Conservation (phyloP, 2,797 vertebrate species). For the Xiphophorus birchmanni region DNA sequence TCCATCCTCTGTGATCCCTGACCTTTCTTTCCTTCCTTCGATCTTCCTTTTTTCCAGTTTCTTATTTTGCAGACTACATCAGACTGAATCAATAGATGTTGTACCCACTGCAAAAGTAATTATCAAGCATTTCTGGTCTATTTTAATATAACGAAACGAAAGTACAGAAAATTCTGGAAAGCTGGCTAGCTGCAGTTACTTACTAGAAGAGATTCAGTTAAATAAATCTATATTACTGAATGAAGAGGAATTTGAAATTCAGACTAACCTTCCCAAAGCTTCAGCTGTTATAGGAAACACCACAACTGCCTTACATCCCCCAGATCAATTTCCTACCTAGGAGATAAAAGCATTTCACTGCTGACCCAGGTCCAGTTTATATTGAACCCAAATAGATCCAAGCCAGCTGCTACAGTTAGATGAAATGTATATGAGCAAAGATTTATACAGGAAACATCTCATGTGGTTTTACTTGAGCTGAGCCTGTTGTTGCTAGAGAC, state of each 20-base stretch:
- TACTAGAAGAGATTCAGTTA: neutral
- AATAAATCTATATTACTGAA: neutral
- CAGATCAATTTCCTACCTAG: slow-evolving; percentile 28
- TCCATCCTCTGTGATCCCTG: neutral
- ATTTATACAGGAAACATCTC: slow-evolving; percentile 29
- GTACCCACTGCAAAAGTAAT: neutral
- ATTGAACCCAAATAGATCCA: slow-evolving; percentile 23
- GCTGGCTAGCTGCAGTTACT: neutral
- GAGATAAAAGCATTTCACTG: slow-evolving; percentile 31
- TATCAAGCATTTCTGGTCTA: neutral
- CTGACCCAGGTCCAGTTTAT: slow-evolving; percentile 31
- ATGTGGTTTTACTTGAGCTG: slow-evolving; percentile 36
- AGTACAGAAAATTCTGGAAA: neutral
- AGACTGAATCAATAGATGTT: neutral
- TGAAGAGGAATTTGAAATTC: slow-evolving; percentile 9
- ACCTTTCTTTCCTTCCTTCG: neutral
- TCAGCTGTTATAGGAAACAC: slow-evolving; percentile 25
- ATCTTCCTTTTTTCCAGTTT: neutral
- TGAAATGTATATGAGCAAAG: slow-evolving; percentile 30
- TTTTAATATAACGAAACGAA: neutral
- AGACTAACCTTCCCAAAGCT: slow-evolving; percentile 11
- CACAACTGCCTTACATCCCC: slow-evolving; percentile 31
- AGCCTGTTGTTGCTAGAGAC: slow-evolving; percentile 47
- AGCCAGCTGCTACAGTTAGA: slow-evolving; percentile 24
- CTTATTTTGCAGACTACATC: neutral